phyloP scores from a whole-genome alignment of 2,797 vertebrate genomes.

The Eupleurogrammus muticus region DNA sequence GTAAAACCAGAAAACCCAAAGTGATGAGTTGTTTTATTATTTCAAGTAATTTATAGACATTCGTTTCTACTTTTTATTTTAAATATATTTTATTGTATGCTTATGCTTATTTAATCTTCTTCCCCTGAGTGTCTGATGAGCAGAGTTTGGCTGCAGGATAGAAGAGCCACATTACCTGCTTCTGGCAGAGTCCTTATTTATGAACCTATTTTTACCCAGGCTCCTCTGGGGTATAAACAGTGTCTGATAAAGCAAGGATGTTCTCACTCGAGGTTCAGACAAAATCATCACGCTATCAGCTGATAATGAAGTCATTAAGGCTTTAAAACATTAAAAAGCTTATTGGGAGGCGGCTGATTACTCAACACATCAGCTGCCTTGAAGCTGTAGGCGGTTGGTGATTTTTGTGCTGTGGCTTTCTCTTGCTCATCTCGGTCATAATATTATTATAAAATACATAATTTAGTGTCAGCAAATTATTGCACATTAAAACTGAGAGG shows the following conservation, averaged over 20 bases:
- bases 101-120: conserved; percentile 16
- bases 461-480: conserved; percentile 16
- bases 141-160: conserved; percentile 46
- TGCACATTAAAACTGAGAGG: conserved; percentile 27
- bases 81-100: conserved; percentile 4
- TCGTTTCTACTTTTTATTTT: neutral
- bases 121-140: conserved; percentile 66
- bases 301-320: conserved; percentile 3
- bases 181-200: neutral
- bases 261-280: neutral
- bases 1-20: conserved; percentile 32
- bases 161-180: conserved; percentile 2
- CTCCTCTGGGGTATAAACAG: conserved; percentile 5
- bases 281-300: conserved; percentile 3
- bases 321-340: conserved; percentile 11
- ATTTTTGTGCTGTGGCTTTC: neutral
- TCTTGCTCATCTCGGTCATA: conserved; percentile 13
- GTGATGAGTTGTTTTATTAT: conserved; percentile 5
- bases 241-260: conserved; percentile 9
- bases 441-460: conserved; percentile 15
- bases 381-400: neutral
- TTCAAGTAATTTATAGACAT: conserved; percentile 58
- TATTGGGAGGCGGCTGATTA: neutral
- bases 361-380: neutral
- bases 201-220: neutral